These are phyloP conservation scores for Sisyra nigra DNA, from an alignment of 2,888 invertebrate genomes.

Conservation along the genomic window DNA sequence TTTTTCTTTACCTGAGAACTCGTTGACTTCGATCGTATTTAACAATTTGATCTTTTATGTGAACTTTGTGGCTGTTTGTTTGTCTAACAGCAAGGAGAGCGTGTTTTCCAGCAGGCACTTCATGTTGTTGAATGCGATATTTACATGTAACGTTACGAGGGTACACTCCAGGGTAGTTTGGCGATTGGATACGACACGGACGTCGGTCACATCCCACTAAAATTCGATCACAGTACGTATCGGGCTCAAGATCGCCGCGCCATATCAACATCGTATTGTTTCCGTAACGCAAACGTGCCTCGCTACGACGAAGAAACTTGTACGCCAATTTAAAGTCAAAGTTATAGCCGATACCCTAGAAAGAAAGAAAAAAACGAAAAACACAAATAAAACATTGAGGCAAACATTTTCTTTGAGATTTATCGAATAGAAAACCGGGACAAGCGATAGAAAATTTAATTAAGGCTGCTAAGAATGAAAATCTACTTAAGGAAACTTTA, in stretches of 20 bases:
- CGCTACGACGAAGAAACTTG: conserved; percentile 62
- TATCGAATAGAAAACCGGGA: too few species aligned
- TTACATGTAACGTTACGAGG: conserved; percentile 61
- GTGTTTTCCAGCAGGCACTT: conserved; percentile 50
- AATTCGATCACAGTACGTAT: conserved; percentile 66
- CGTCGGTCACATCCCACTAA: conserved; percentile 58
- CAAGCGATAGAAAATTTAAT: too few species aligned
- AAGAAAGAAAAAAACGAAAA: not conserved
- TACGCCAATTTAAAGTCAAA: conserved; percentile 74
- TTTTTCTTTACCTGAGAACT: conserved; percentile 56
- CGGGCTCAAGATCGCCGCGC: conserved; percentile 58
- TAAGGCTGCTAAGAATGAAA: too few species aligned
- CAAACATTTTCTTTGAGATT: not conserved
- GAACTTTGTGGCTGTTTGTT: conserved; percentile 60
- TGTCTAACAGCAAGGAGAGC: conserved; percentile 61
- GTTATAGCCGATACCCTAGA: conserved; percentile 57
- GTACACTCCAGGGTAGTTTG: conserved; percentile 82
- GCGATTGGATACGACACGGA: conserved; percentile 56
- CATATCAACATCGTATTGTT: conserved; percentile 56
- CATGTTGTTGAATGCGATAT: conserved; percentile 24
- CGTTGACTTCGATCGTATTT: conserved; percentile 62
- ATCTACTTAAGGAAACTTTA: too few species aligned
- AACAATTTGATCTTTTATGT: conserved; percentile 61
- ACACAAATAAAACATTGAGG: not conserved
- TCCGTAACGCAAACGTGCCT: conserved; percentile 62